Evolutionary conservation across 2,888 invertebrate genomes (phyloP).

Genomic region (Cephus spinipes): DNA sequence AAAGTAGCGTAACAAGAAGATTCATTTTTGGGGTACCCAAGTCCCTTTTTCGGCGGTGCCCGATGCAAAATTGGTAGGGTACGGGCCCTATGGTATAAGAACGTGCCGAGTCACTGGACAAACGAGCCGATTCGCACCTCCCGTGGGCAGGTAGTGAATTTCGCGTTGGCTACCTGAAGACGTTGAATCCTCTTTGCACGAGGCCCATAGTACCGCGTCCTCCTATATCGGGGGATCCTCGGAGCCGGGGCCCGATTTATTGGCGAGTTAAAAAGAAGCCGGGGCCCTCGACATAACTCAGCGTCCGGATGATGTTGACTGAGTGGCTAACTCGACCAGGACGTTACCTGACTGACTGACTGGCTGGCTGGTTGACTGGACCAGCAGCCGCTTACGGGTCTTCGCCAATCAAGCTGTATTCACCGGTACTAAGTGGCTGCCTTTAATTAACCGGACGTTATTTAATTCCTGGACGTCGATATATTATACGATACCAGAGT

Average conservation of each 20-base stretch:
- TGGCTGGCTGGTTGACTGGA: constrained; percentile 1
- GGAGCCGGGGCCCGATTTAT: constrained; percentile 16
- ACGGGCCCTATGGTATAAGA: constrained; percentile 9
- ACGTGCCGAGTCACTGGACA: constrained; percentile 57
- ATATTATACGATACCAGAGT: background rate
- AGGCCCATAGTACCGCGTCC: background rate
- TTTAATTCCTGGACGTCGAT: background rate
- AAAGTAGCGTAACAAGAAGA: background rate
- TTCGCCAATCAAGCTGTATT: constrained; percentile 58
- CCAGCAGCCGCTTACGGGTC: constrained; percentile 23
- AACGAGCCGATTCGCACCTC: constrained; percentile 61
- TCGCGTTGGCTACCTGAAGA: constrained; percentile 38
- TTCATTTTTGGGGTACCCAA: background rate
- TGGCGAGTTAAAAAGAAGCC: constrained; percentile 13
- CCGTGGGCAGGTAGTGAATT: constrained; percentile 32
- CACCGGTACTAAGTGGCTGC: constrained; percentile 52
- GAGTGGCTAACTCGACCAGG: constrained; percentile 11
- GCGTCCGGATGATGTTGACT: constrained; percentile 11
- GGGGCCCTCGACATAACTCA: constrained; percentile 12
- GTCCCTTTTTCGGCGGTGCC: background rate
- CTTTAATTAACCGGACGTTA: constrained; percentile 53
- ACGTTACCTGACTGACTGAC: constrained; percentile 11
- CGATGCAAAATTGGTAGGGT: background rate
- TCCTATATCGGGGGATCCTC: constrained; percentile 8
- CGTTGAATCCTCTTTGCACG: background rate